Conservation (phyloP, 1,140 invertebrate species). For the Homalodisca vitripennis region DNA sequence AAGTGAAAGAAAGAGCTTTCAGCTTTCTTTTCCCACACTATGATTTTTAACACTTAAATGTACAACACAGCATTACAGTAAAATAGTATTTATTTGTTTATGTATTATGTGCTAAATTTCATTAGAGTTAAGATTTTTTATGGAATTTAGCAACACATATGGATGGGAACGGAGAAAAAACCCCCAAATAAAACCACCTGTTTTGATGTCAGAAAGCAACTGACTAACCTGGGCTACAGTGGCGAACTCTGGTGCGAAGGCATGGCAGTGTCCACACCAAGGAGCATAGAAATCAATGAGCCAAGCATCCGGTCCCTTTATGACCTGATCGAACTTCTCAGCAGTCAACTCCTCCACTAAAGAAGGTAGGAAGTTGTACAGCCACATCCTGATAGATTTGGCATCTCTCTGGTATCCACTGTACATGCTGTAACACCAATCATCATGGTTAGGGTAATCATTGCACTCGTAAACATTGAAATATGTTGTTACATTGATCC, state of each 20-base stretch:
- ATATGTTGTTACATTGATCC: not conserved
- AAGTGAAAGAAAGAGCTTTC: too few relatives aligned
- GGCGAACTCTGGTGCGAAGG: constrained; percentile 68
- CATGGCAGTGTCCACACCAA: constrained; percentile 70
- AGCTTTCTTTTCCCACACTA: too few relatives aligned
- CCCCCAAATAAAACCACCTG: too few relatives aligned
- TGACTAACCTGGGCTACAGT: constrained; percentile 64
- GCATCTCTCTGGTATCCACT: constrained; percentile 59
- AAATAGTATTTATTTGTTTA: too few relatives aligned
- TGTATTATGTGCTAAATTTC: too few relatives aligned
- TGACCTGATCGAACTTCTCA: constrained; percentile 41
- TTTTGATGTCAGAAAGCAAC: too few relatives aligned
- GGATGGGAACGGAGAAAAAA: too few relatives aligned
- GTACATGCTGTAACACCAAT: constrained; percentile 53
- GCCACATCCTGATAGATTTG: constrained; percentile 59
- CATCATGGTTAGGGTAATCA: not conserved
- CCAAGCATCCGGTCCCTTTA: constrained; percentile 54
- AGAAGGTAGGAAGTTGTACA: constrained; percentile 58
- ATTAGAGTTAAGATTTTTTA: too few relatives aligned
- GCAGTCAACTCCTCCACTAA: constrained; percentile 42
- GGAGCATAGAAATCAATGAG: constrained; percentile 72
- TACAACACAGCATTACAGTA: too few relatives aligned
- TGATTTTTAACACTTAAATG: too few relatives aligned
- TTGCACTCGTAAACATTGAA: not conserved
- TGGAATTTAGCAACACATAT: too few relatives aligned